Evolutionary conservation across 2,888 invertebrate genomes (phyloP).

Genomic region (Linyphia triangularis): DNA sequence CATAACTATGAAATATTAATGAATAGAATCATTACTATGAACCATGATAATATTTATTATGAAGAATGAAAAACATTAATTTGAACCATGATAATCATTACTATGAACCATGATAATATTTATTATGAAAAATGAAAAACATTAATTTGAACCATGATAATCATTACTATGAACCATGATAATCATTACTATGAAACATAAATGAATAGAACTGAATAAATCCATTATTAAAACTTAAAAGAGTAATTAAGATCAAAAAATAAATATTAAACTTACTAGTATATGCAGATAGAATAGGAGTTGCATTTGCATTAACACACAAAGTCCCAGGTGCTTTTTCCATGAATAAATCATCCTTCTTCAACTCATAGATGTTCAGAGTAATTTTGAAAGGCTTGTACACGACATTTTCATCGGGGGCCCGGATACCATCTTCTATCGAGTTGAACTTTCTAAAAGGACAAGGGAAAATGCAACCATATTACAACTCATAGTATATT

Average conservation of each 20-base stretch:
- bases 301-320: slow-evolving; percentile 85
- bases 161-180: background rate
- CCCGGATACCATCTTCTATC: slow-evolving; percentile 83
- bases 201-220: too few relatives aligned
- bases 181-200: background rate
- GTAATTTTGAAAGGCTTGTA: slow-evolving; percentile 85
- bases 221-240: too few relatives aligned
- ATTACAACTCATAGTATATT: background rate
- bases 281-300: slow-evolving; percentile 87
- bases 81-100: too few relatives aligned
- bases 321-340: slow-evolving; percentile 72
- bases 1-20: too few relatives aligned
- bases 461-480: background rate
- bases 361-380: slow-evolving; percentile 86
- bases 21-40: too few relatives aligned
- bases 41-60: too few relatives aligned
- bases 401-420: slow-evolving; percentile 82
- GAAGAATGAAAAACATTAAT: too few relatives aligned
- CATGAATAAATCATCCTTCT: slow-evolving; percentile 73
- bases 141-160: too few relatives aligned
- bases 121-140: too few relatives aligned
- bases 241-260: background rate
- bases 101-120: too few relatives aligned
- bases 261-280: slow-evolving; percentile 84
- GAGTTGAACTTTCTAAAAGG: background rate